Evolutionary conservation across 2,797 vertebrate species (phyloP).

Genomic region (Malurus splendens): DNA sequence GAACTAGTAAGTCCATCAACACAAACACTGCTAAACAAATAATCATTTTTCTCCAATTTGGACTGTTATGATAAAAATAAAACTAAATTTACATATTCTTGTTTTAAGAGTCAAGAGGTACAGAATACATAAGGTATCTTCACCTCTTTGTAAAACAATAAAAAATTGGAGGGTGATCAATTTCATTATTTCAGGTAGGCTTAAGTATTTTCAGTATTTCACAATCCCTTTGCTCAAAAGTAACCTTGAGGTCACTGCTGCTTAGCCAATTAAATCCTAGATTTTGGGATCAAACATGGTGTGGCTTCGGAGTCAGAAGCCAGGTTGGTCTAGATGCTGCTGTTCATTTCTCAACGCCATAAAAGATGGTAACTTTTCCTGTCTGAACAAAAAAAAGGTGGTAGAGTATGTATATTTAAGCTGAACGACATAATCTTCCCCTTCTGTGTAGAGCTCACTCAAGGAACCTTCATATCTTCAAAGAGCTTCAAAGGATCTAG

Average conservation of each 20-base stretch:
- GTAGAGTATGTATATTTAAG: neutral
- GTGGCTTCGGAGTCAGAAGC: neutral
- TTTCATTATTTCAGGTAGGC: neutral
- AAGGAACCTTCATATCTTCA: neutral
- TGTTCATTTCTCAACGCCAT: neutral
- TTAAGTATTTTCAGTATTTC: neutral
- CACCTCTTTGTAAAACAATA: neutral
- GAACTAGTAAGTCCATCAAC: neutral
- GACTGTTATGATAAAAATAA: neutral
- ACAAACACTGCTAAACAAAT: neutral
- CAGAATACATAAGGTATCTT: neutral
- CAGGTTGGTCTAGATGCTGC: neutral
- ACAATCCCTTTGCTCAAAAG: neutral
- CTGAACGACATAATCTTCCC: neutral
- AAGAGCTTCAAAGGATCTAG: neutral
- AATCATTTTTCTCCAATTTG: neutral
- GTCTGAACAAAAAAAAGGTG: neutral
- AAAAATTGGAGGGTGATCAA: neutral
- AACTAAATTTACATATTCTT: neutral
- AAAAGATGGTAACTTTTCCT: neutral
- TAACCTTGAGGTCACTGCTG: neutral
- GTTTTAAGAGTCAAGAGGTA: neutral
- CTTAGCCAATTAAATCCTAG: neutral
- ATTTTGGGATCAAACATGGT: neutral
- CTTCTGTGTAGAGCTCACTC: neutral